These are phyloP conservation scores for Diaperis boleti DNA, from an alignment of 2,888 invertebrate species.

Conservation along the genomic window DNA sequence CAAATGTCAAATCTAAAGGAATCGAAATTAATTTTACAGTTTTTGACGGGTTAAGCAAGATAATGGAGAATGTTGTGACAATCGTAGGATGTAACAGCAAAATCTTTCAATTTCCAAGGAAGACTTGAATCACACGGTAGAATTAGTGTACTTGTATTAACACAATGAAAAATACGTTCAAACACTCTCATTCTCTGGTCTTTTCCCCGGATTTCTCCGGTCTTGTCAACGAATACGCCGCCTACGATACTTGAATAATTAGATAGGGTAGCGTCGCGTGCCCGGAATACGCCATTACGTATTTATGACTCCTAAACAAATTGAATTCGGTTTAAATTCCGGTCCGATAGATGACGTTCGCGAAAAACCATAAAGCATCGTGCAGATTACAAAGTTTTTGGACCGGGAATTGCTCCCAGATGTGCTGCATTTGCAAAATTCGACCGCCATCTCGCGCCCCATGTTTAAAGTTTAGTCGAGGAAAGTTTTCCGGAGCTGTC, in stretches of 20 bases:
- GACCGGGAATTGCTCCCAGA: constrained; percentile 40
- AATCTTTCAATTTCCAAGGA: too few relatives aligned
- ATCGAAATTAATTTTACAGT: too few relatives aligned
- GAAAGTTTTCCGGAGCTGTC: too few relatives aligned
- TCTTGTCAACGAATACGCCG: constrained; percentile 46
- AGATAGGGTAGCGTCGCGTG: constrained; percentile 44
- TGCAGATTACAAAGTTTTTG: constrained; percentile 42
- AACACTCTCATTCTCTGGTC: too few relatives aligned
- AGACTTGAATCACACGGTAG: too few relatives aligned
- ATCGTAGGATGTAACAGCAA: too few relatives aligned
- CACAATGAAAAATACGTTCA: too few relatives aligned
- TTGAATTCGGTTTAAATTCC: constrained; percentile 35
- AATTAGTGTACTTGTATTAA: too few relatives aligned
- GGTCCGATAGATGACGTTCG: constrained; percentile 18
- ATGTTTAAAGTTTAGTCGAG: constrained; percentile 35
- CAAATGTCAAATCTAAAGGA: too few relatives aligned
- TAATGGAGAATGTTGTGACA: too few relatives aligned
- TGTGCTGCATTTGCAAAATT: constrained; percentile 42
- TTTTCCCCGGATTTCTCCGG: constrained; percentile 45
- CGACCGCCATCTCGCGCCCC: constrained; percentile 26
- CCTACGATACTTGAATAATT: constrained; percentile 50
- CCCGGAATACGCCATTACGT: constrained; percentile 43
- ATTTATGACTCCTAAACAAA: constrained; percentile 38
- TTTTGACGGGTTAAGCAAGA: too few relatives aligned
- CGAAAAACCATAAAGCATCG: constrained; percentile 39